phyloP scores from a whole-genome alignment of 2,888 invertebrate genomes.

The Aleiodes testaceus region DNA sequence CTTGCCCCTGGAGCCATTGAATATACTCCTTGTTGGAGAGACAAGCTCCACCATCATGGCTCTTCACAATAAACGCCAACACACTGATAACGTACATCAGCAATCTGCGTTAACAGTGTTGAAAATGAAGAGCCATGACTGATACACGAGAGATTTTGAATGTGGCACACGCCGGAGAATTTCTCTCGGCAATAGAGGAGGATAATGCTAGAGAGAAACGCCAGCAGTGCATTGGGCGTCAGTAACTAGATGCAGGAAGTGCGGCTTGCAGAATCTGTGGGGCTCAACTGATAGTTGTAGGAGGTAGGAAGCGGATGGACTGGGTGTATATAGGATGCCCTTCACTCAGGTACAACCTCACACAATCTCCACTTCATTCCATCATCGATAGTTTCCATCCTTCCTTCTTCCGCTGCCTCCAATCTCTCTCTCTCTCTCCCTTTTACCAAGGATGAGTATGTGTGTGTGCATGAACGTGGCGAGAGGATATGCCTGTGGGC shows the following conservation, averaged over 20 bases:
- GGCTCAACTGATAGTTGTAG: slow-evolving; percentile 40
- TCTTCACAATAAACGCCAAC: slow-evolving; percentile 1
- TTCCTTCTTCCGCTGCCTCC: not conserved
- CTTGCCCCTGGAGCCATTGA: slow-evolving; percentile 24
- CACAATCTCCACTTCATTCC: slow-evolving; percentile 38
- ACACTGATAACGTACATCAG: not conserved
- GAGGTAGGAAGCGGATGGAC: slow-evolving; percentile 27
- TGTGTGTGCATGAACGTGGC: slow-evolving; percentile 42
- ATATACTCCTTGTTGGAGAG: slow-evolving; percentile 26
- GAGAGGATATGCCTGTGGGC: slow-evolving; percentile 61
- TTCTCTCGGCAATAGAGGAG: not conserved
- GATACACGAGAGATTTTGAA: not conserved
- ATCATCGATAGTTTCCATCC: slow-evolving; percentile 26
- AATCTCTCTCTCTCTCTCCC: slow-evolving; percentile 12
- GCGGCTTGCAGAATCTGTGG: slow-evolving; percentile 58
- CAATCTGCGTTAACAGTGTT: not conserved
- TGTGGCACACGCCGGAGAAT: slow-evolving; percentile 12
- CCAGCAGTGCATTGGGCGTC: slow-evolving; percentile 68
- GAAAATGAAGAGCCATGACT: slow-evolving; percentile 18
- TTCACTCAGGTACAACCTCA: slow-evolving; percentile 24
- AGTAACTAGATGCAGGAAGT: slow-evolving; percentile 72
- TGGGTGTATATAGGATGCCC: slow-evolving; percentile 41
- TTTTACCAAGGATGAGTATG: not conserved
- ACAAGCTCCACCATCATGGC: not conserved
- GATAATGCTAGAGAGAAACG: slow-evolving; percentile 61